Conservation (phyloP, 2,797 vertebrate genomes). For the Alauda arvensis region DNA sequence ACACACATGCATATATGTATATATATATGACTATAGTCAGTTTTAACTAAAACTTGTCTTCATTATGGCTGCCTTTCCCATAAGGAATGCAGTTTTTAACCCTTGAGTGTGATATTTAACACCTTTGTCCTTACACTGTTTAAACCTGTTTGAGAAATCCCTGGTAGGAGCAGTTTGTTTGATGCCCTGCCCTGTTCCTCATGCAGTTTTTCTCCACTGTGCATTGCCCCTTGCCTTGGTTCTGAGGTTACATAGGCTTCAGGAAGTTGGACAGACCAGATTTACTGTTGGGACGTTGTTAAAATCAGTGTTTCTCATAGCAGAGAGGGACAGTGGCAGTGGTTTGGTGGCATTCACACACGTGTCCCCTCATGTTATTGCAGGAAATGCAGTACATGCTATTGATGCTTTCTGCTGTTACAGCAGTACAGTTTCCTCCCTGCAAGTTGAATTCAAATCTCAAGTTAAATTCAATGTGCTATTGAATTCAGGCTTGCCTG, state of each 20-base stretch:
- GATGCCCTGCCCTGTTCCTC: neutral
- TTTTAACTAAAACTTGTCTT: neutral
- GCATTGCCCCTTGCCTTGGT: neutral
- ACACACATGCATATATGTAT: fast-evolving
- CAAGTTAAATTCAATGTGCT: too few species aligned
- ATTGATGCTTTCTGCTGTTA: neutral
- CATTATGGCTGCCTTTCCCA: neutral
- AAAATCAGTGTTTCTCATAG: fast-evolving
- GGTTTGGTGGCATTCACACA: neutral
- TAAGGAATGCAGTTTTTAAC: neutral
- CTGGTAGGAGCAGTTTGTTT: neutral
- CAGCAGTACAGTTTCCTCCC: neutral
- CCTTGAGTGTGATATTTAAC: neutral
- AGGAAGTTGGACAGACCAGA: neutral
- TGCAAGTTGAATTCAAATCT: neutral
- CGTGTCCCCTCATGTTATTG: neutral
- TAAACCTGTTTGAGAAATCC: neutral
- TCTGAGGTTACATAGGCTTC: neutral
- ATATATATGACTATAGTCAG: neutral
- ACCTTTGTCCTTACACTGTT: neutral
- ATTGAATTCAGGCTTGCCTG: neutral
- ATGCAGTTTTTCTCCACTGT: neutral
- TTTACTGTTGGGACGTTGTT: neutral
- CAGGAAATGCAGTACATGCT: neutral
- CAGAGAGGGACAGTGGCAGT: neutral